Evolutionary conservation across 1,140 invertebrate species (phyloP).

Genomic region (Drosophila auraria): DNA sequence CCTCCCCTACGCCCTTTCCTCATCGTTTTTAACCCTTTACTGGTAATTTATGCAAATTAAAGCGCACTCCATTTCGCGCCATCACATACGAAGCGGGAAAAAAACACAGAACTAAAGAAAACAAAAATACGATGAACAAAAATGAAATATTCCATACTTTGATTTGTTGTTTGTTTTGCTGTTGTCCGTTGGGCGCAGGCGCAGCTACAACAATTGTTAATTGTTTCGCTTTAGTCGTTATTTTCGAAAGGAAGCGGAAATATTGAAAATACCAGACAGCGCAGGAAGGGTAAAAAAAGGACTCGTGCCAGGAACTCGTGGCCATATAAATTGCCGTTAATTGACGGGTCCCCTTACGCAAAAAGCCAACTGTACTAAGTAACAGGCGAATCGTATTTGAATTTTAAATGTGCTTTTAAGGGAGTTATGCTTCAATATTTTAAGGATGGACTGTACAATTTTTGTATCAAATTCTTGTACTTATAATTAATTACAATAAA

Average conservation of each 20-base stretch:
- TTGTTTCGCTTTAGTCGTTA: slow-evolving; percentile 67
- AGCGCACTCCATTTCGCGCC: slow-evolving; percentile 81
- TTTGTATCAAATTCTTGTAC: background rate
- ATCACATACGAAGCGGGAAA: slow-evolving; percentile 40
- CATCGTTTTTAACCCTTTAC: slow-evolving; percentile 52
- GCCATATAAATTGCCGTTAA: slow-evolving; percentile 78
- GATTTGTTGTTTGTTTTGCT: slow-evolving; percentile 77
- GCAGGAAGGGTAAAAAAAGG: slow-evolving; percentile 19
- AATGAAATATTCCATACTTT: slow-evolving; percentile 44
- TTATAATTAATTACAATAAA: background rate
- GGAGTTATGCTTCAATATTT: background rate
- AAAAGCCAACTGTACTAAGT: slow-evolving; percentile 33
- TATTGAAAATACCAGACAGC: slow-evolving; percentile 26
- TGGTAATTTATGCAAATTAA: slow-evolving; percentile 82
- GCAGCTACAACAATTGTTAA: slow-evolving; percentile 79
- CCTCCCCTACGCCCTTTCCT: slow-evolving; percentile 39
- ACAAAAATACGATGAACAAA: slow-evolving; percentile 33
- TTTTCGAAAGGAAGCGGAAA: slow-evolving; percentile 53
- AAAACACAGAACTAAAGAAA: slow-evolving; percentile 15
- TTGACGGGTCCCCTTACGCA: slow-evolving; percentile 60
- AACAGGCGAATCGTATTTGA: background rate
- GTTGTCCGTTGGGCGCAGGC: slow-evolving; percentile 70
- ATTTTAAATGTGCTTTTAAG: background rate
- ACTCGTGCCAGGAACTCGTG: slow-evolving; percentile 52
- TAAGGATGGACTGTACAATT: no score